These are phyloP conservation scores for Amphiduros pacificus DNA, from an alignment of 2,888 invertebrate genomes.

Conservation along the genomic window DNA sequence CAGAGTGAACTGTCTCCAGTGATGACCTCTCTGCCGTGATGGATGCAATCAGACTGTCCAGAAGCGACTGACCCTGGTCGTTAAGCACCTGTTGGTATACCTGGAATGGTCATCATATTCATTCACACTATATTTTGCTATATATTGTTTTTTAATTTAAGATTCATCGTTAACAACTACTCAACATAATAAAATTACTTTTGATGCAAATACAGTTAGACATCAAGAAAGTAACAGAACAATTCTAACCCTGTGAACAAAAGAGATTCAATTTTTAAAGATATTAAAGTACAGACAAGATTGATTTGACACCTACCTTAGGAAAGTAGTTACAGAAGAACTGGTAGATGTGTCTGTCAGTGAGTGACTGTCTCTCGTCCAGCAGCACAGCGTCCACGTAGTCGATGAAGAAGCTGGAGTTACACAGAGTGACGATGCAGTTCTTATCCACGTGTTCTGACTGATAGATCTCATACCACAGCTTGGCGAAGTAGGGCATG, in stretches of 20 bases:
- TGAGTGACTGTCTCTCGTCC: conserved; percentile 84
- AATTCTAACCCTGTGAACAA: too few species aligned
- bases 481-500: conserved; percentile 84
- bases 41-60: conserved; percentile 69
- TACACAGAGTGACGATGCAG: conserved; percentile 78
- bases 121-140: too few species aligned
- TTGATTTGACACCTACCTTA: conserved; percentile 73
- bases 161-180: too few species aligned
- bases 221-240: too few species aligned
- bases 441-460: conserved; percentile 76
- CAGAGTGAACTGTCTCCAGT: conserved; percentile 42
- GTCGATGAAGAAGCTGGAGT: conserved; percentile 82
- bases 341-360: conserved; percentile 81
- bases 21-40: conserved; percentile 56
- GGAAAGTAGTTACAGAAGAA: conserved; percentile 88
- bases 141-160: too few species aligned
- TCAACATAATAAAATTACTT: too few species aligned
- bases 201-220: too few species aligned
- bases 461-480: conserved; percentile 67
- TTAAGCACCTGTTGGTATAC: conserved; percentile 65
- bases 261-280: too few species aligned
- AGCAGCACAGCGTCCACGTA: conserved; percentile 87
- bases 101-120: conserved; percentile 44
- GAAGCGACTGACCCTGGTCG: conserved; percentile 64
- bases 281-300: too few species aligned